Evolutionary conservation across 2,113 vertebrate species (phyloP), one percentile per base, ranked within the genome.

Genomic region (Gymnocephalus cernua): DNA sequence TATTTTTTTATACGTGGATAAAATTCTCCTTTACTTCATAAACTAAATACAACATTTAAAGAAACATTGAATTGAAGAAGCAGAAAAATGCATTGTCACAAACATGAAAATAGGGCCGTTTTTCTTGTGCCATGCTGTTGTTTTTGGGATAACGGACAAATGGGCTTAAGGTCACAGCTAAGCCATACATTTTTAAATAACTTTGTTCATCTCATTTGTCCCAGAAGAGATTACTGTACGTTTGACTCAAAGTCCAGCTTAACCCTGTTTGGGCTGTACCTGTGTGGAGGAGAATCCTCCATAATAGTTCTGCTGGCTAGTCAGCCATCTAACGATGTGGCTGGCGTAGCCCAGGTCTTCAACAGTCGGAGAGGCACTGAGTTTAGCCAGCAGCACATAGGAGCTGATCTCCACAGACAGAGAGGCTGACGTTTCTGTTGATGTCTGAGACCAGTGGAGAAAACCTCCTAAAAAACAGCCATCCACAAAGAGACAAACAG

Each of bases 211-310:
- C 38, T 41, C 11, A 41, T 41, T 41, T 41, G 10, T 41, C 10
- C 38, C 38, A 41, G 38, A 41, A 41, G 10, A 41, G 10, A 11
- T 41, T 8, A 23, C 29, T 19, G 57, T 14, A 62, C 1, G 19
- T 62, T 12, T 41, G n/a, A 18, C 8, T 35, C 16, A 4, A 35
- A 19, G 23, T 57, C 23, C 25, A 16, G 14, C 25, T 57, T 15
- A 9, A 57, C 3, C 25, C 23, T 19, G 35, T 4, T 9, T 47
- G 41, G 3, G n/a, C 41, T 25, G 6, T 45, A 77, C 67, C 67
- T 70, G 67, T 41, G 67, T 70, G 44, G 95, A 96, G 18, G 93
- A 94, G 88, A 96, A 97, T 47, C 96, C 96, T 89, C 96, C 96
- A 0, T 92, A 94, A 14, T 94, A 57, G 74, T 97, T 97, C 67